phyloP scores from a whole-genome alignment of 2,113 vertebrate genomes.

The Morone chrysops region DNA sequence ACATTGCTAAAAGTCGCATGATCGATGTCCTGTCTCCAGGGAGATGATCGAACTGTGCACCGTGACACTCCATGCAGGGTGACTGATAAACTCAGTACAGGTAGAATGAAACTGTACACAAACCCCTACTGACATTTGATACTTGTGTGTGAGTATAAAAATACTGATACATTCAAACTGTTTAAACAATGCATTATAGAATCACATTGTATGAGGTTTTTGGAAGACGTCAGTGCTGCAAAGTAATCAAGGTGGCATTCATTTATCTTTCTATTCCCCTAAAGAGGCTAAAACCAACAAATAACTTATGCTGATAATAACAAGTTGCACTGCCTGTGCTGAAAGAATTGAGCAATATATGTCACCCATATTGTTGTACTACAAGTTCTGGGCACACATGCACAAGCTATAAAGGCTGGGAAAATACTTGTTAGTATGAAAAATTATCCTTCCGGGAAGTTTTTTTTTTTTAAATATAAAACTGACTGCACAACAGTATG shows the following conservation, averaged over 20 bases:
- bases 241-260: not conserved
- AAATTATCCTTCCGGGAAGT: not conserved
- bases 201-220: not conserved
- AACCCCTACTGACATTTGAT: not conserved
- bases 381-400: not conserved
- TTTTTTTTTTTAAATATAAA: not conserved
- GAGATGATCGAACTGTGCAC: not conserved
- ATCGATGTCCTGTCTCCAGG: slow-evolving; percentile 47
- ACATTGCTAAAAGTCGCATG: slow-evolving; percentile 45
- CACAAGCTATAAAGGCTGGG: not conserved
- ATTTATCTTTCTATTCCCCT: not conserved
- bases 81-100: slow-evolving; percentile 28
- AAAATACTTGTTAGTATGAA: not conserved
- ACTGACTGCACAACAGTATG: too few relatives aligned
- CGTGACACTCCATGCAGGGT: slow-evolving; percentile 5
- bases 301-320: not conserved
- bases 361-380: not conserved
- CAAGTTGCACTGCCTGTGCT: not conserved
- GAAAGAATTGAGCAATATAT: not conserved
- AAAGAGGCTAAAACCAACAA: not conserved
- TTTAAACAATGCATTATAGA: not conserved
- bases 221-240: too few relatives aligned
- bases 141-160: not conserved
- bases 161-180: not conserved
- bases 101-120: not conserved